A percentile compares a stretch with the other conserved stretches of the same genome.
phyloP scores from a whole-genome alignment of 2,888 invertebrate species.

The Amiota mariae region DNA sequence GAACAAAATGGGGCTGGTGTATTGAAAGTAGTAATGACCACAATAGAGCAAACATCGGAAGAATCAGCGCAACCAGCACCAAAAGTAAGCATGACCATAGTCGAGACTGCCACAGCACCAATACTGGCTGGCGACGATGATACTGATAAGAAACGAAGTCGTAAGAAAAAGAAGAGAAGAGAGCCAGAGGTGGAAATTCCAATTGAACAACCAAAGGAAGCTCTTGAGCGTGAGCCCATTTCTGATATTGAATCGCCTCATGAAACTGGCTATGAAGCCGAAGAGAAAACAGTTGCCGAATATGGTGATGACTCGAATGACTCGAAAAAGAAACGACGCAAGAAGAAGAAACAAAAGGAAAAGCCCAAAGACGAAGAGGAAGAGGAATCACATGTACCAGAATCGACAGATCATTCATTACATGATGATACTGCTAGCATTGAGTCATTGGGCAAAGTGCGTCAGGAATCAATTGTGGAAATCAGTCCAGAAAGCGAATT shows the following conservation, averaged over 20 bases:
- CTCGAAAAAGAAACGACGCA: constrained; percentile 73
- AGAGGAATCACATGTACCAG: constrained; percentile 75
- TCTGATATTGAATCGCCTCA: constrained; percentile 69
- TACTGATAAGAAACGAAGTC: constrained; percentile 76
- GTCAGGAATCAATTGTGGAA: constrained; percentile 69
- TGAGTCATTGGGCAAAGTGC: constrained; percentile 60
- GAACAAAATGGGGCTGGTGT: constrained; percentile 68
- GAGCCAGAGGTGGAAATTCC: constrained; percentile 68
- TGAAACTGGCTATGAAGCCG: constrained; percentile 83
- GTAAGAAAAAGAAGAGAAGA: constrained; percentile 80
- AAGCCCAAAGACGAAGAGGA: constrained; percentile 74
- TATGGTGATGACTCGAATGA: constrained; percentile 64
- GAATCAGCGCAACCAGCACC: constrained; percentile 37
- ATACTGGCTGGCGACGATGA: constrained; percentile 70
- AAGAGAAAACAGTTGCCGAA: constrained; percentile 76
- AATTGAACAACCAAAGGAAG: constrained; percentile 70
- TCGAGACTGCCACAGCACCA: constrained; percentile 61
- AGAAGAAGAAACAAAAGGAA: constrained; percentile 75
- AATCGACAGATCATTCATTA: constrained; percentile 73
- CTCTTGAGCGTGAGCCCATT: constrained; percentile 32
- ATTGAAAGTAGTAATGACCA: constrained; percentile 63
- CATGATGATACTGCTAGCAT: constrained; percentile 65
- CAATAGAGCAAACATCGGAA: constrained; percentile 36
- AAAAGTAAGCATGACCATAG: constrained; percentile 70
- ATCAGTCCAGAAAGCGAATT: constrained; percentile 72